A percentile compares a stretch with the other conserved stretches of the same genome.
phyloP scores from a whole-genome alignment of 2,113 vertebrate genomes.

The Pogonocichla stellata region DNA sequence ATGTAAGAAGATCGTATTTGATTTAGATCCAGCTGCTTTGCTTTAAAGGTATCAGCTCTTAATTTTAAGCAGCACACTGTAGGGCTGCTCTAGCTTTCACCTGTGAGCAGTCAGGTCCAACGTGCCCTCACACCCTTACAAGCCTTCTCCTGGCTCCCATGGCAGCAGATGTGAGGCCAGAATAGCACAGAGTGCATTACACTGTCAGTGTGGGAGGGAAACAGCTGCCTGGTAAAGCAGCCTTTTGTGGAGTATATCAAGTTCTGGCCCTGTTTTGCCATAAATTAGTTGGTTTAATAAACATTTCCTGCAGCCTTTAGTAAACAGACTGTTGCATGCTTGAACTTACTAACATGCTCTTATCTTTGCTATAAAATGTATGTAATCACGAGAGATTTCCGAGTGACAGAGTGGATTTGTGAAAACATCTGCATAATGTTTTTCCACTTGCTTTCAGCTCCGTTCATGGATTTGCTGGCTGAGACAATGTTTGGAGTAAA shows the following conservation, averaged over 20 bases:
- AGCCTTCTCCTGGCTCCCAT: not conserved
- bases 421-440: constrained; percentile 41
- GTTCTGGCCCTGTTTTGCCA: not conserved
- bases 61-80: not conserved
- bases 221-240: not conserved
- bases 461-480: constrained; percentile 1
- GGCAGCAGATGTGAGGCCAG: not conserved
- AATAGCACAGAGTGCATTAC: not conserved
- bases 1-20: not conserved
- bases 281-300: constrained; percentile 18
- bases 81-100: not conserved
- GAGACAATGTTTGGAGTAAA: constrained; percentile 55
- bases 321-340: not conserved
- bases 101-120: not conserved
- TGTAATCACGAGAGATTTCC: not conserved
- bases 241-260: not conserved
- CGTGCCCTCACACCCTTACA: not conserved
- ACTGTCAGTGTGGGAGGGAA: not conserved
- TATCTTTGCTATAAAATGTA: constrained; percentile 4
- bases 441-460: constrained; percentile 21
- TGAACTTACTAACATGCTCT: constrained; percentile 9
- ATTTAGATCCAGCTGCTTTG: not conserved
- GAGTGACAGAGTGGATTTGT: not conserved
- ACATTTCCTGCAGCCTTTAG: not conserved
- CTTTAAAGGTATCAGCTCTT: not conserved